Evolutionary conservation across 2,113 vertebrate species (phyloP), one percentile per base, ranked within the genome.

Genomic region (Amblyopsis rosae): DNA sequence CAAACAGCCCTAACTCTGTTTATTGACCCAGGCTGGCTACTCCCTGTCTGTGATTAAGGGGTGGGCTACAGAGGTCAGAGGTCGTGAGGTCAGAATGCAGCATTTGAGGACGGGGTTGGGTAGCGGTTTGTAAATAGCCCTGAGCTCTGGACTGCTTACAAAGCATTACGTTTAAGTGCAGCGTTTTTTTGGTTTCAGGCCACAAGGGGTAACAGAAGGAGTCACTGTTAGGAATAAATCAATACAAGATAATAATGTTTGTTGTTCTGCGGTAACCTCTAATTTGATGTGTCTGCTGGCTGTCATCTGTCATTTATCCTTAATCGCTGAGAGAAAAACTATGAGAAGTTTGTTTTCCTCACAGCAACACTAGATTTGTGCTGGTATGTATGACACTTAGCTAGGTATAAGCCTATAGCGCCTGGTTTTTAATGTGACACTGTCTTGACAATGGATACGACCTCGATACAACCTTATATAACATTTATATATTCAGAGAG

Each of bases 401-500:
- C 33, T 53, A 51, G 49, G 49, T 51, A 3, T n/a, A 15, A 3
- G 3, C 13, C 51, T 54, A 51, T 51, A 15, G 11, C 13, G 11
- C 11, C 49, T 8, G 49, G 9, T 63, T 80, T 80, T 73, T 57
- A 54, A 85, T 16, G 73, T 63, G 62, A 67, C 72, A 81, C 75
- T 62, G 4, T 69, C 15, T 12, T 66, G 69, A 74, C 77, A 75
- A 67, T 77, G 63, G 72, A 49, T 45, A 45, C 48, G 77, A 76
- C 79, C 80, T 80, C 62, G 69, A 72, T 62, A 45, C 70, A 70
- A 81, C 79, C 82, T 89, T 79, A 81, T 87, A 76, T 79, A 67
- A 45, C 63, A 82, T 87, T 70, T 79, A 85, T 82, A 73, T 85
- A 85, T 83, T 88, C 85, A 77, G 51, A 66, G 51, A 63, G 54